Base-by-base conservation (phyloP, 1,140 invertebrate species). In the Drosophila punjabiensis region DNA sequence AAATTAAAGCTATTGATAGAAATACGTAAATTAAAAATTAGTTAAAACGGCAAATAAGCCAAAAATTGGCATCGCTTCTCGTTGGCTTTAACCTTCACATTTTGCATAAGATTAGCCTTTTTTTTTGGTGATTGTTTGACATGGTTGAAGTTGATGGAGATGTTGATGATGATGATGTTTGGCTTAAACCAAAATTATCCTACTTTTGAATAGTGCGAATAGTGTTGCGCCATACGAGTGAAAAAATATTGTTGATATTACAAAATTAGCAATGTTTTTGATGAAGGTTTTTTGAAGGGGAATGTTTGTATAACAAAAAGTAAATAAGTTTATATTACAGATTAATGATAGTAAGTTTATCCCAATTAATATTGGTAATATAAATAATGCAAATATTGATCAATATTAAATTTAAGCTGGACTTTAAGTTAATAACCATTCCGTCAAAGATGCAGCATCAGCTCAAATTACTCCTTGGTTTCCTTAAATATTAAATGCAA, bases 1-100 rank as follows among this genome's bases (percentile, higher is more conserved):
- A 87, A 87, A 87, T 75, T 81, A 71, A 74, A 58, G 50, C 68
- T 84, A 55, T 65, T 48, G 62, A 84, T 89, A 78, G 71, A 89
- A 84, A 81, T 66, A 79, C 85, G 84, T 75, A 79, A 71, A 88
- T 84, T 89, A 89, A 88, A 88, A 89, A 81, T 89, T 89, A 81
- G 63, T 65, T 55, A 65, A 87, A 88, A 77, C 68, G 80, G 81
- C 79, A 79, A 61, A 61, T 62, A 70, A 75, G 47, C n/a, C 59
- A 55, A 63, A 78, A 78, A 77, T 78, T 63, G 32, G 37, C 62
- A 56, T 35, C 61, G 35, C 43, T 67, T 39, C 43, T 62, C 41
- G 35, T 37, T 32, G 66, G 32, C 35, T 53, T 60, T 58, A 89
- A 85, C 84, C 84, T 88, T 88, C 85, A 84, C 81, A 88, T 88